Percentiles rank a stretch among this genome's conserved stretches.
Evolutionary conservation across 2,797 vertebrate species (phyloP).

Genomic region (Sebastes diaconus): DNA sequence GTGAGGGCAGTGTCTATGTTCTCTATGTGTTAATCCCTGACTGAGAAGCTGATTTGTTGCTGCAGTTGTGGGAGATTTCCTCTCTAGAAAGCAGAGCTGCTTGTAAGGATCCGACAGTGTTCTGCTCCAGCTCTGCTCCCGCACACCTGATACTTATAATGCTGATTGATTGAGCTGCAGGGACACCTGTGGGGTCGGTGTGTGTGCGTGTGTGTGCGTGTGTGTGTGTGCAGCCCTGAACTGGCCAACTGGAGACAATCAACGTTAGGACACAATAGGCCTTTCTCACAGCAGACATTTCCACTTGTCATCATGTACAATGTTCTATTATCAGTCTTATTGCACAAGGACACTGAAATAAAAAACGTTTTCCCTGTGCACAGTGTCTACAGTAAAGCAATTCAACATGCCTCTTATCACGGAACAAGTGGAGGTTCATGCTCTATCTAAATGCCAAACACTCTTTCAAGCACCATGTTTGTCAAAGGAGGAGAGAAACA

Average conservation of each 20-base stretch:
- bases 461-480: constrained; percentile 55
- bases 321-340: not conserved
- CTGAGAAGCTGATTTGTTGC: not conserved
- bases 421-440: not conserved
- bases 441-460: constrained; percentile 1
- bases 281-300: not conserved
- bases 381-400: not conserved
- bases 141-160: not conserved
- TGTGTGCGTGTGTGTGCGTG: not conserved
- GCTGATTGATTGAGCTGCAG: not conserved
- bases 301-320: not conserved
- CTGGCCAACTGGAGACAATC: not conserved
- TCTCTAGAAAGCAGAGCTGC: not conserved
- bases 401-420: constrained; percentile 23
- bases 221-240: fast-evolving
- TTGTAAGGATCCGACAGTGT: not conserved
- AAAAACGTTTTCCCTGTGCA: not conserved
- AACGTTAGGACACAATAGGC: not conserved
- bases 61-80: not conserved
- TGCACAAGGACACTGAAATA: not conserved
- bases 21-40: not conserved
- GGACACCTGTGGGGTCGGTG: not conserved
- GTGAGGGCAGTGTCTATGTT: not conserved
- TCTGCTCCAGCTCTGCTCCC: not conserved
- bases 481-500: constrained; percentile 49